phyloP scores from a whole-genome alignment of 2,113 vertebrate species.

The Ailuropoda melanoleuca region DNA sequence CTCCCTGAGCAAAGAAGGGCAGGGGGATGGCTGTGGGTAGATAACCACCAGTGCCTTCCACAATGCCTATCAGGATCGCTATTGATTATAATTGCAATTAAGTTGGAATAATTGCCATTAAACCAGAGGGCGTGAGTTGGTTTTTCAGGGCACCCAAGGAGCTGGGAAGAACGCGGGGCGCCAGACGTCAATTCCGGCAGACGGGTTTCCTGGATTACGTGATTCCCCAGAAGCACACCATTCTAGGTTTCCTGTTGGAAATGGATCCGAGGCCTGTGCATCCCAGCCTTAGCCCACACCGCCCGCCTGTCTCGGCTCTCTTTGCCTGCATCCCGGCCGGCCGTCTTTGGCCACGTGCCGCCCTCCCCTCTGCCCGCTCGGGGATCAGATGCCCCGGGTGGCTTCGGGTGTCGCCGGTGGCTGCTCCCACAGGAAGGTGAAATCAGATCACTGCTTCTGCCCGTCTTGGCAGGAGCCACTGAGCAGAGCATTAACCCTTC shows the following conservation, averaged over 20 bases:
- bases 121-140: background rate
- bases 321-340: background rate
- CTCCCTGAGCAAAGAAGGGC: background rate
- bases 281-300: background rate
- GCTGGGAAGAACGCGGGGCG: background rate
- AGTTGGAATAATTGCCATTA: background rate
- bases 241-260: background rate
- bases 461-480: constrained; percentile 6
- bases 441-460: constrained; percentile 50
- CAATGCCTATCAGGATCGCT: background rate
- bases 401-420: constrained; percentile 61
- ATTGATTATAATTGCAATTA: background rate
- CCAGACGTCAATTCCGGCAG: background rate
- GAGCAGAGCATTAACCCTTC: constrained; percentile 42
- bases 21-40: background rate
- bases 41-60: background rate
- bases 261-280: background rate
- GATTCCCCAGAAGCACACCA: background rate
- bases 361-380: constrained; percentile 42
- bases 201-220: background rate
- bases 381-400: constrained; percentile 66
- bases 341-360: constrained; percentile 64
- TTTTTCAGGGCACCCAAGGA: background rate
- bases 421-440: constrained; percentile 71
- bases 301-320: background rate